Evolutionary conservation across 2,888 invertebrate genomes (phyloP), one percentile per base, ranked within the genome.

Genomic region (Rhorus exstirpatorius): DNA sequence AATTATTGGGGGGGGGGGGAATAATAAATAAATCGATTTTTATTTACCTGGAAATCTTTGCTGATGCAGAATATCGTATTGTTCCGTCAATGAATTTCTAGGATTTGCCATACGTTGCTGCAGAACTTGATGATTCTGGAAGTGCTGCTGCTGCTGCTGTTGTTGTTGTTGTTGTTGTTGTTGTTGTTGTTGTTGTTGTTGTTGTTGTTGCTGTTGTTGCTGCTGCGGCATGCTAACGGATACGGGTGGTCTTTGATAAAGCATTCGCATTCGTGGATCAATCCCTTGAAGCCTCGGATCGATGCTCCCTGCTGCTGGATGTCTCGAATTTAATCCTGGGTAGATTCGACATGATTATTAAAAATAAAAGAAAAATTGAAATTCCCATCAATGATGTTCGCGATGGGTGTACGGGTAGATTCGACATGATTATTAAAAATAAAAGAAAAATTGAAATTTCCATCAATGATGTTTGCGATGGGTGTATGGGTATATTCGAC

Each of bases 261-360:
- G 89, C 87, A 95, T 92, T 84, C 95, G 91, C 83, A 94, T 94
- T 81, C 95, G 93, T 17, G 94, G 93, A 90, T 95, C 95, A 51
- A 94, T 89, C 24, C 93, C 93, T 86, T 94, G 94, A 55, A 94
- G 88, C 84, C 94, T 91, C 0, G 93, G 92, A 88, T 94, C 94
- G 8, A 93, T 88, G 67, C 87, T 92, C 31, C 87, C 86, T 44
- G 89, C 70, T 65, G 87, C 86, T 41, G 90, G 89, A 84, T 91
- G 91, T 84, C 90, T 88, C 55, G 90, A 84, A 76, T 84, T 87
- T 78, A 91, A 75, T 72, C 92, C 92, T 92, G 41, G 6, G 63
- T 60, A 41, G 17, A 81, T 74, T 68, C 14, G 63, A 35, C 38
- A 76, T 75, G 55, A 67, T 67, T 38, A 41, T 41, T 0, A 55